A percentile compares a stretch with the other conserved stretches of the same genome.
phyloP scores from a whole-genome alignment of 2,888 invertebrate genomes.

The Sarcophaga rosellei region DNA sequence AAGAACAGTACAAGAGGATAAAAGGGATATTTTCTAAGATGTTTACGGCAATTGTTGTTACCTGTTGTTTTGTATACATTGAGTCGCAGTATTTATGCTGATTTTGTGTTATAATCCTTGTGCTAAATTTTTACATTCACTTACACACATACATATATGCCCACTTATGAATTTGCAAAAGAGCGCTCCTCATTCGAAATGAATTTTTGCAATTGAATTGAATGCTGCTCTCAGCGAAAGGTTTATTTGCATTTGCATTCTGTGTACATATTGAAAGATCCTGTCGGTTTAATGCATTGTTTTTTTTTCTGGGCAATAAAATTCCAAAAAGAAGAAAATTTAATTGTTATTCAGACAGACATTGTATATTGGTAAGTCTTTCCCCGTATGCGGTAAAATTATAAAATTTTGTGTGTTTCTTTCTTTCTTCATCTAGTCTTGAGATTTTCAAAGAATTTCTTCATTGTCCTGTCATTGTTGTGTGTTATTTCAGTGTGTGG shows the following conservation, averaged over 20 bases:
- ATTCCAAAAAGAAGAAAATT: too few relatives aligned
- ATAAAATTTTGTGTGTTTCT: constrained; percentile 66
- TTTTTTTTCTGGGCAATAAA: background rate
- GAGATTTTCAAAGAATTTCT: constrained; percentile 62
- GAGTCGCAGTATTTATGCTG: constrained; percentile 23
- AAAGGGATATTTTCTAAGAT: constrained; percentile 29
- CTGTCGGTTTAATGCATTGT: constrained; percentile 72
- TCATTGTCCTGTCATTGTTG: constrained; percentile 38
- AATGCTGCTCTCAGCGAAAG: constrained; percentile 46
- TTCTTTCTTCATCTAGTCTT: background rate
- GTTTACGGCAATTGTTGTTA: constrained; percentile 36
- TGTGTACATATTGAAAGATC: constrained; percentile 76
- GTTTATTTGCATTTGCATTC: constrained; percentile 64
- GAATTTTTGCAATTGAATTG: background rate
- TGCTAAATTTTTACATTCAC: constrained; percentile 42
- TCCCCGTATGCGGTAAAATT: constrained; percentile 75
- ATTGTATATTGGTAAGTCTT: too few relatives aligned
- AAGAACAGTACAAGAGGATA: constrained; percentile 32
- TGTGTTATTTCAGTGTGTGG: constrained; percentile 53
- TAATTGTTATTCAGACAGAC: too few relatives aligned
- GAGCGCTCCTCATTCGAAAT: background rate
- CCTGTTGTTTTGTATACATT: constrained; percentile 55
- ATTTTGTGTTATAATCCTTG: constrained; percentile 62
- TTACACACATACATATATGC: background rate
- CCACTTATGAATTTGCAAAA: background rate